Conservation (phyloP, 1,140 invertebrate genomes). For the Diabrotica virgifera region DNA sequence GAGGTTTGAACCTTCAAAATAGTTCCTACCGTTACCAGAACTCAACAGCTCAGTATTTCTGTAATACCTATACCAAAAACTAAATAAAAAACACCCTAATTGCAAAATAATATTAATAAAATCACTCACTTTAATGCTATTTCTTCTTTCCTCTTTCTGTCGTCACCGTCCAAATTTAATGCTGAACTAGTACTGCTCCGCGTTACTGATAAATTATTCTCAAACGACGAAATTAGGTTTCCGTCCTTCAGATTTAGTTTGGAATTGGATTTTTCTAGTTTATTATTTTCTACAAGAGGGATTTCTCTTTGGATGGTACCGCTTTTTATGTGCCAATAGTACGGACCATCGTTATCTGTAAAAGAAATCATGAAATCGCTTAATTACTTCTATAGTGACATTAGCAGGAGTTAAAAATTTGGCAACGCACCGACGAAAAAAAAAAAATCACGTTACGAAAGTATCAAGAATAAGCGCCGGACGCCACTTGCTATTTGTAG, state of each 20-base stretch:
- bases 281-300: conserved; percentile 57
- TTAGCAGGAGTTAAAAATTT: no score
- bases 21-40: no score
- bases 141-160: conserved; percentile 67
- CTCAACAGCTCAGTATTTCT: no score
- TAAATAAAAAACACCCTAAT: not conserved
- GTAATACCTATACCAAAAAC: not conserved
- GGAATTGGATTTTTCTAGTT: conserved; percentile 49
- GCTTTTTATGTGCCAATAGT: conserved; percentile 98
- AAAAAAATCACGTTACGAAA: no score
- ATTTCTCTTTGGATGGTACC: conserved; percentile 93
- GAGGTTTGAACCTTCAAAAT: no score
- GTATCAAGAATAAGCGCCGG: no score
- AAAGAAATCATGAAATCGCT: not conserved
- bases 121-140: conserved; percentile 70
- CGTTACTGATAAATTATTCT: conserved; percentile 54
- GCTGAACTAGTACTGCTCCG: conserved; percentile 77
- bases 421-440: no score
- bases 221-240: conserved; percentile 52
- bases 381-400: no score
- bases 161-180: conserved; percentile 67
- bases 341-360: conserved; percentile 87
- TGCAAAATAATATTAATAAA: not conserved
- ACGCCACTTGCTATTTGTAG: no score
- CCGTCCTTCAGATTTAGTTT: conserved; percentile 52